Percentiles rank a stretch among this genome's conserved stretches.
Evolutionary conservation across 2,113 vertebrate species (phyloP).

Genomic region (Gnathonemus longibarbis): DNA sequence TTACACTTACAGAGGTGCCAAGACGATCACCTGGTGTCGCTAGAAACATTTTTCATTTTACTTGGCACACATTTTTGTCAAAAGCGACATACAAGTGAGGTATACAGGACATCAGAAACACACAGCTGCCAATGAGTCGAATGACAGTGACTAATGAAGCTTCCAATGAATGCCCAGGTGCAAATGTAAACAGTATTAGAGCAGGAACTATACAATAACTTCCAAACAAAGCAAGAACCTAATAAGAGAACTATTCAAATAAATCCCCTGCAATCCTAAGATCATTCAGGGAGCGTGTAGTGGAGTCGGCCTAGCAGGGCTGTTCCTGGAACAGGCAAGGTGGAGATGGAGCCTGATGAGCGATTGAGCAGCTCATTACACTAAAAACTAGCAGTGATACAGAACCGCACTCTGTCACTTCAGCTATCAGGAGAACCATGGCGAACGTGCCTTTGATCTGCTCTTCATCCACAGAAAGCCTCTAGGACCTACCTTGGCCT

Average conservation of each 20-base stretch:
- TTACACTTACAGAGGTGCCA: background rate
- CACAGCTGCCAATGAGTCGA: background rate
- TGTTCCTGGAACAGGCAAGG: background rate
- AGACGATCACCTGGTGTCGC: background rate
- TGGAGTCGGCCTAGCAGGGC: background rate
- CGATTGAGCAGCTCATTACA: background rate
- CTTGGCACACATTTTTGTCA: background rate
- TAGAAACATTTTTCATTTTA: background rate
- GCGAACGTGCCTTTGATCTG: background rate
- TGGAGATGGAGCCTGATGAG: background rate
- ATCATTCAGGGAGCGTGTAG: background rate
- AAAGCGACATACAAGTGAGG: background rate
- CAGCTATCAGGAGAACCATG: background rate
- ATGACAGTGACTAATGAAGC: background rate
- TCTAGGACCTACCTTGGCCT: background rate
- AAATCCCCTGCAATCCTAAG: background rate
- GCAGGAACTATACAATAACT: background rate
- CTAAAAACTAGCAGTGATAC: conserved; percentile 23
- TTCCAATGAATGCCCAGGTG: background rate
- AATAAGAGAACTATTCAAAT: background rate
- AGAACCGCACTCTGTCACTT: background rate
- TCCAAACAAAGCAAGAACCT: background rate
- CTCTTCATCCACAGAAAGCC: background rate
- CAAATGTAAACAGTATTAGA: background rate
- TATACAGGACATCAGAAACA: background rate